Base-by-base conservation (phyloP, 2,113 vertebrate species). In the Phalacrocorax brasilianus region DNA sequence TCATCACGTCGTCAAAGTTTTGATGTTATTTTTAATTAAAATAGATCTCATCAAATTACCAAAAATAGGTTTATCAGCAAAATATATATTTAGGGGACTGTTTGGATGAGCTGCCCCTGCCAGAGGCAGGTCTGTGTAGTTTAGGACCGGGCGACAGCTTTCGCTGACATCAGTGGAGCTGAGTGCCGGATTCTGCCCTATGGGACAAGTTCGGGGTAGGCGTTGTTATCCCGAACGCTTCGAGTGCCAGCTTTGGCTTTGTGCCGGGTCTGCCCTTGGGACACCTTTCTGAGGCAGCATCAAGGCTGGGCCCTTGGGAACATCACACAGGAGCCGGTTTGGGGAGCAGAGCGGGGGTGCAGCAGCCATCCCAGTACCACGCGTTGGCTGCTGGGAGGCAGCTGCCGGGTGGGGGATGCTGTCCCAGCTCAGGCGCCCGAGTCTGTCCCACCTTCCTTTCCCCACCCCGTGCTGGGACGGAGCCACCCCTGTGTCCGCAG, bases 311-410 rank as follows among this genome's bases (percentile, higher is more conserved):
- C 35, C n/a, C 30, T 42, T 45, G 33, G 38, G n/a, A 33, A 17
- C 33, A 9, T 45, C 8, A 6, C 15, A 6, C 5, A 33, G 65
- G 38, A 71, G n/a, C 26, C 3, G 3, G 18, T 23, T n/a, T 22
- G 19, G 49, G 56, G 19, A 35, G 49, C n/a, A 40, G 42, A 6
- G 47, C 17, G 49, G 18, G 33, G 23, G 32, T 2, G 49, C 26
- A 9, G 38, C 11, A 2, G 13, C 28, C 23, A 8, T 59, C 65
- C 44, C 18, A 1, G 33, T 3, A 55, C 8, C 42, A 6, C 0
- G 52, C 4, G 1, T 12, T 17, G 45, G 42, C 35, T 63, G 35
- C 44, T 42, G 68, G 30, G 5, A 4, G 8, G 26, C 19, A 8
- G 12, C 42, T 55, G 53, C 73, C 53, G 5, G 40, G 44, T 7